A percentile compares a stretch with the other conserved stretches of the same genome.
These are phyloP conservation scores for Sylvietta virens DNA, from an alignment of 2,113 vertebrate species.

Conservation along the genomic window DNA sequence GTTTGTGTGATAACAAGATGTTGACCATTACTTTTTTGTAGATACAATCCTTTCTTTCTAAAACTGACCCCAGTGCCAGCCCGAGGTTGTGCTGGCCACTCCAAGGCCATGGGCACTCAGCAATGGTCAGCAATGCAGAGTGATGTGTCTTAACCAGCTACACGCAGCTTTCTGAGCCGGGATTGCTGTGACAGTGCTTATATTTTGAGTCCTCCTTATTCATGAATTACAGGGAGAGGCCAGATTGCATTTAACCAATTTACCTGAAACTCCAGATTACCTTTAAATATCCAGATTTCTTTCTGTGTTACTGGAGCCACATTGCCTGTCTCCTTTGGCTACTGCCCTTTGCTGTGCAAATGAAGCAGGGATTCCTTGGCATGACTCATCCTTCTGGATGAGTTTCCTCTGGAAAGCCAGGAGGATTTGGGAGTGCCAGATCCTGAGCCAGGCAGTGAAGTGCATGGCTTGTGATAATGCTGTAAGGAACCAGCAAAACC, in stretches of 20 bases:
- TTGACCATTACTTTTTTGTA: neutral
- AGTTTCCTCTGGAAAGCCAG: neutral
- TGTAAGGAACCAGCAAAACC: neutral
- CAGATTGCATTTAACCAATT: neutral
- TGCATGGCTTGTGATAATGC: neutral
- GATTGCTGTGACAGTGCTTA: neutral
- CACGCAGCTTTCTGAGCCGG: neutral
- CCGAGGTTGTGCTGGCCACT: neutral
- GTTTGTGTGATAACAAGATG: neutral
- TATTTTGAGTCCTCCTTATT: neutral
- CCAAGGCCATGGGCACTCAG: rapidly evolving
- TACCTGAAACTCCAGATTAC: neutral
- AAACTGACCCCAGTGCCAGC: neutral
- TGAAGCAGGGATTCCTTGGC: neutral
- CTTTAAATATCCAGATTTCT: neutral
- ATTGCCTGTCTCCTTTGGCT: neutral
- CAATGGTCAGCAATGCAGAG: neutral
- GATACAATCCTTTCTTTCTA: neutral
- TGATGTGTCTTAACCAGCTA: rapidly evolving
- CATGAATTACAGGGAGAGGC: neutral
- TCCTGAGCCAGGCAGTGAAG: neutral
- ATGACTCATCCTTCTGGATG: neutral
- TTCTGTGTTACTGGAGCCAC: neutral
- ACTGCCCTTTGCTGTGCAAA: neutral
- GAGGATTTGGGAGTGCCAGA: neutral